These are phyloP conservation scores for Romanogobio albipinnatus DNA, from an alignment of 2,113 vertebrate genomes.

Conservation along the genomic window DNA sequence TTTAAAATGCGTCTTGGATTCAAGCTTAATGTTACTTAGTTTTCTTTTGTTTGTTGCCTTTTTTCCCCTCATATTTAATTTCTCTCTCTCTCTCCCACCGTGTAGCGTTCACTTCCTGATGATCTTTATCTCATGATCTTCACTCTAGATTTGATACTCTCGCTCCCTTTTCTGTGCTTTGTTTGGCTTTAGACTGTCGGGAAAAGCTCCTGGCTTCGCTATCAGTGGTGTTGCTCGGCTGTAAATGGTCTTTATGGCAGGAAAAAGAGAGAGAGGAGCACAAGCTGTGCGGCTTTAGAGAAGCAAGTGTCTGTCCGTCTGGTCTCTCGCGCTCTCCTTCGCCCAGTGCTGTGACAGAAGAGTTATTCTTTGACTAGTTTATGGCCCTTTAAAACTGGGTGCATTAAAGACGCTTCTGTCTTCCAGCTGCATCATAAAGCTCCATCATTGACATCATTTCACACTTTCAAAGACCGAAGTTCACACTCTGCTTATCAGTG, in stretches of 20 bases:
- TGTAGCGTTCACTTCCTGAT: conserved; percentile 16
- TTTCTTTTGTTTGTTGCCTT: neutral
- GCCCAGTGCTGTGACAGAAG: conserved; percentile 52
- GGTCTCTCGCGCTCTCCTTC: conserved; percentile 31
- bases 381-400: conserved; percentile 67
- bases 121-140: conserved; percentile 25
- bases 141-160: conserved; percentile 31
- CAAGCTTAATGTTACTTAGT: neutral
- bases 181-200: conserved; percentile 54
- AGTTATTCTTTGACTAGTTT: conserved; percentile 80
- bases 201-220: conserved; percentile 70
- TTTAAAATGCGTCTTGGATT: neutral
- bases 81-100: neutral
- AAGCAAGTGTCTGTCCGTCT: conserved; percentile 53
- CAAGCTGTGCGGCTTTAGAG: neutral
- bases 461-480: conserved; percentile 74
- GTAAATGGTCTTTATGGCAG: conserved; percentile 77
- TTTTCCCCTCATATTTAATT: neutral
- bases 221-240: conserved; percentile 71
- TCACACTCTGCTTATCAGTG: conserved; percentile 67
- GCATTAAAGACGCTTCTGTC: conserved; percentile 71
- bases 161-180: conserved; percentile 50
- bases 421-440: conserved; percentile 63
- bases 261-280: conserved; percentile 60
- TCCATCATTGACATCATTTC: conserved; percentile 76